A percentile compares a stretch with the other conserved stretches of the same genome.
phyloP scores from a whole-genome alignment of 2,797 vertebrate genomes.

The Falco peregrinus region DNA sequence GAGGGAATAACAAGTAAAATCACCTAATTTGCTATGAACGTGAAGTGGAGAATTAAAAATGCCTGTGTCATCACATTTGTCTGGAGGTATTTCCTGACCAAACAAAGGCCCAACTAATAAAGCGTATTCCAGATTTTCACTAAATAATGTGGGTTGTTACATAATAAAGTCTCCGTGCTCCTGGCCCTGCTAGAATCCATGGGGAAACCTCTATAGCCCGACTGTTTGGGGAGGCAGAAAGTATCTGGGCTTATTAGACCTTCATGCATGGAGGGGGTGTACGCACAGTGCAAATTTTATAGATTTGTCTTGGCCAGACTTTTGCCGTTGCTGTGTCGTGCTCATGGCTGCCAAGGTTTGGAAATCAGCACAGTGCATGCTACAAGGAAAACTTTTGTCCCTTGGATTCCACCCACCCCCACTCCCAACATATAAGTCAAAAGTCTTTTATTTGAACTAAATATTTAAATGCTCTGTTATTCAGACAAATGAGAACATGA shows the following conservation, averaged over 20 bases:
- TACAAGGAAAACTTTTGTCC: constrained; percentile 51
- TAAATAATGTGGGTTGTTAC: constrained; percentile 56
- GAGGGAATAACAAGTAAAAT: constrained; percentile 33
- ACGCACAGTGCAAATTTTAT: constrained; percentile 40
- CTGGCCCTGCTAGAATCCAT: neutral
- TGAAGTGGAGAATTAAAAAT: constrained; percentile 71
- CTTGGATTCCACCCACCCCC: neutral
- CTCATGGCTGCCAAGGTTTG: constrained; percentile 1
- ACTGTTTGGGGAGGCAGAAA: constrained; percentile 30
- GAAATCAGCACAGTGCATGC: constrained; percentile 6
- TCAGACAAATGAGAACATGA: constrained; percentile 60
- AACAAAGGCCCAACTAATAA: constrained; percentile 53
- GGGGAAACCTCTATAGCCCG: constrained; percentile 22
- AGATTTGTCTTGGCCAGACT: constrained; percentile 59
- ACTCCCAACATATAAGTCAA: fast-evolving
- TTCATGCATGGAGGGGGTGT: neutral
- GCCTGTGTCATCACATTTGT: constrained; percentile 69
- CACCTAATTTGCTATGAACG: constrained; percentile 53
- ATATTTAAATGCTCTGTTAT: constrained; percentile 58
- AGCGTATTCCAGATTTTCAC: constrained; percentile 40
- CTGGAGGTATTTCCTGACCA: constrained; percentile 64
- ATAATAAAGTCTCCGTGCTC: constrained; percentile 49
- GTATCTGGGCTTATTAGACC: constrained; percentile 40
- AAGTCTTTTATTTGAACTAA: constrained; percentile 53
- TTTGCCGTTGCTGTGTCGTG: neutral